phyloP scores from a whole-genome alignment of 2,888 invertebrate species.

The Dolichomitus sp. region DNA sequence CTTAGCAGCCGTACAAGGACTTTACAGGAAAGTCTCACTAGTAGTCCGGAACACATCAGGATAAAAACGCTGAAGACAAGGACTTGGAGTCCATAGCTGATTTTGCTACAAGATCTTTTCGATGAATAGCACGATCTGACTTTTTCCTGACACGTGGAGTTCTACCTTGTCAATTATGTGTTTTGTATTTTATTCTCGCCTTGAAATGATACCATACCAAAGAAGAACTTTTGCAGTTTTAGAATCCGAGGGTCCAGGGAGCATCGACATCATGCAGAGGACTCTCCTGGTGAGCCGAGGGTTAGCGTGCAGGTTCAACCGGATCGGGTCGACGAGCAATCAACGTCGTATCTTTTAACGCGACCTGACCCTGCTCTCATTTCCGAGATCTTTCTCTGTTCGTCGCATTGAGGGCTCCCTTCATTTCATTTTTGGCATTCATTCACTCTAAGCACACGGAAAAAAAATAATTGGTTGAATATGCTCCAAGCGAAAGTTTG shows the following conservation, averaged over 20 bases:
- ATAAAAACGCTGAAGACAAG: too few species aligned
- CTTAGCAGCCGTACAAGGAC: slow-evolving; percentile 22
- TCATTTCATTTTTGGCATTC: neutral
- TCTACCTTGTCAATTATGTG: neutral
- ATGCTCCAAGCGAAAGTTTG: too few species aligned
- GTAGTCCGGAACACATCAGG: neutral
- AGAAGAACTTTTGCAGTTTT: slow-evolving; percentile 50
- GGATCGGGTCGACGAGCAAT: slow-evolving; percentile 74
- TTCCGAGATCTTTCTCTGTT: slow-evolving; percentile 24
- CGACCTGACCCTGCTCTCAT: slow-evolving; percentile 52
- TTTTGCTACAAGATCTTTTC: too few species aligned
- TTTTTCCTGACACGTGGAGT: too few species aligned
- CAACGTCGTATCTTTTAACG: slow-evolving; percentile 79
- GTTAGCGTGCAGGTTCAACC: slow-evolving; percentile 50
- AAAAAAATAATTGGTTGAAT: too few species aligned
- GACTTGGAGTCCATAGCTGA: too few species aligned
- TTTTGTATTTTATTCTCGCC: slow-evolving; percentile 9
- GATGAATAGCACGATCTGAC: too few species aligned
- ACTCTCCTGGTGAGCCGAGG: slow-evolving; percentile 12
- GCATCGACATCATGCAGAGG: slow-evolving; percentile 53
- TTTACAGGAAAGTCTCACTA: slow-evolving; percentile 27
- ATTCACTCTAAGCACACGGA: neutral
- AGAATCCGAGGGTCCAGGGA: slow-evolving; percentile 41
- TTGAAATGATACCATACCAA: slow-evolving; percentile 10
- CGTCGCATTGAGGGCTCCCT: slow-evolving; percentile 17